Percentiles rank a stretch among this genome's conserved stretches.
phyloP scores from a whole-genome alignment of 1,140 invertebrate species.

The Mylabris phalerata region DNA sequence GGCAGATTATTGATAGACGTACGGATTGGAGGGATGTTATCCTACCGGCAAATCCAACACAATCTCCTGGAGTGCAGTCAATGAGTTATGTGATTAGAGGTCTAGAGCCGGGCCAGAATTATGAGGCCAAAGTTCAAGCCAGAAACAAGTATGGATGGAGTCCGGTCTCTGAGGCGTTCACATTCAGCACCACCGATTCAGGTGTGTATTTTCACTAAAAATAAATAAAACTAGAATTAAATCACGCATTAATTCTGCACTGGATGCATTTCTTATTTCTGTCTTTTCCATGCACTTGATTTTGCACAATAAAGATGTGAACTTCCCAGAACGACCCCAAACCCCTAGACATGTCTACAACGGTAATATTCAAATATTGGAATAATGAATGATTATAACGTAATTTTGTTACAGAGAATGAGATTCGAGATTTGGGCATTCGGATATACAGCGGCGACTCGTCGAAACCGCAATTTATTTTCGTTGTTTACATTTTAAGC shows the following conservation, averaged over 20 bases:
- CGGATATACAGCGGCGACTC: constrained; percentile 16
- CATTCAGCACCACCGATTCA: constrained; percentile 43
- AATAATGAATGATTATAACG: background rate
- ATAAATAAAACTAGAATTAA: background rate
- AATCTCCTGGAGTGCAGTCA: constrained; percentile 44
- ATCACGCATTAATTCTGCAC: background rate
- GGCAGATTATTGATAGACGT: constrained; percentile 36
- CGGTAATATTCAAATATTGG: constrained; percentile 13
- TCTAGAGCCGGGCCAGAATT: constrained; percentile 51
- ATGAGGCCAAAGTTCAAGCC: constrained; percentile 56
- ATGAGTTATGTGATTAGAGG: constrained; percentile 56
- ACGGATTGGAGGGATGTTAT: constrained; percentile 56
- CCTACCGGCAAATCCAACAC: constrained; percentile 44
- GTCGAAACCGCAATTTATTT: background rate
- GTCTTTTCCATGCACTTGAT: constrained; percentile 15
- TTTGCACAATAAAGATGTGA: constrained; percentile 24
- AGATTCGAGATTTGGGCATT: constrained; percentile 26
- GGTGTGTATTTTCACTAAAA: constrained; percentile 25
- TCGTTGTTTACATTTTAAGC: constrained; percentile 8
- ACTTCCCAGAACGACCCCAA: constrained; percentile 29
- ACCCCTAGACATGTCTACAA: constrained; percentile 27
- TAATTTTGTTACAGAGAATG: constrained; percentile 23
- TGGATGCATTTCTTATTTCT: background rate
- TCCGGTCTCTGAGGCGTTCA: constrained; percentile 50
- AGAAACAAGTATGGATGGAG: constrained; percentile 59